Evolutionary conservation across 2,797 vertebrate species (phyloP).

Genomic region (Mycteria americana): DNA sequence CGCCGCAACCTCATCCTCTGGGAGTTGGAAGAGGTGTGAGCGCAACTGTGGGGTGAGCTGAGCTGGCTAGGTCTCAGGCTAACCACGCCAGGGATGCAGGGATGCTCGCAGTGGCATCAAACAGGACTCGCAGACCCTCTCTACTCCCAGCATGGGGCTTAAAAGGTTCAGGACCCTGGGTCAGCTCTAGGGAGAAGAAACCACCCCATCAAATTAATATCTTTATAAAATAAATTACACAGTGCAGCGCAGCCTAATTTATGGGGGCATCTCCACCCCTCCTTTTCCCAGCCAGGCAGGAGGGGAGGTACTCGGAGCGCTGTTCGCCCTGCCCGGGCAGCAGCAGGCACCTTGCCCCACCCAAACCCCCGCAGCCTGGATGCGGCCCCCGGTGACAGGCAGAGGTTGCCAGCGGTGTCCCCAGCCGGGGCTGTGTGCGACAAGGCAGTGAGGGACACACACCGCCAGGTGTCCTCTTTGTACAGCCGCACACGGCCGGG

Average conservation of each 20-base stretch:
- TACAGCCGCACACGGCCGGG: not conserved
- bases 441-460: not conserved
- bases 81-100: not conserved
- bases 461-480: conserved; percentile 7
- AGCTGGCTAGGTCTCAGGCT: not conserved
- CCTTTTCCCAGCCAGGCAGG: not conserved
- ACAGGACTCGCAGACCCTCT: not conserved
- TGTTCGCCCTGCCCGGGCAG: not conserved
- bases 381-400: not conserved
- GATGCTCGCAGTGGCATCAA: not conserved
- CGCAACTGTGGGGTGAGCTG: rapidly evolving
- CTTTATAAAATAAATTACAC: not conserved
- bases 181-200: not conserved
- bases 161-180: not conserved
- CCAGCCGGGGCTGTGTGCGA: not conserved
- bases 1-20: conserved; percentile 14
- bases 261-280: not conserved
- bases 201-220: not conserved
- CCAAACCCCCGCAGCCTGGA: too few species aligned
- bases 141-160: not conserved
- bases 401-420: not conserved
- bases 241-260: rapidly evolving
- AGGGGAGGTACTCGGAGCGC: not conserved
- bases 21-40: not conserved
- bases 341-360: not conserved